Evolutionary conservation across 2,113 vertebrate genomes (phyloP).

Genomic region (Ophthalmolycus amberensis): DNA sequence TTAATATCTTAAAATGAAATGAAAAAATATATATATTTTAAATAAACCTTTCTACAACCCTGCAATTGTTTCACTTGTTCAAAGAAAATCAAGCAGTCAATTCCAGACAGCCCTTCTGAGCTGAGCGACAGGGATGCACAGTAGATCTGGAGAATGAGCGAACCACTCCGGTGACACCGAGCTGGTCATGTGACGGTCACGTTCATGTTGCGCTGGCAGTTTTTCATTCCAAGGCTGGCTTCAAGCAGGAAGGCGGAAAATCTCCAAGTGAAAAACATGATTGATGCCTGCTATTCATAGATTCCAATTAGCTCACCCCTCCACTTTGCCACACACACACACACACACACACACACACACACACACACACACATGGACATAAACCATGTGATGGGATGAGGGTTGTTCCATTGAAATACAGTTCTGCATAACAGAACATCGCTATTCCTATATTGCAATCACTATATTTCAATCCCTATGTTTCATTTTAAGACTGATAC

Average conservation of each 20-base stretch:
- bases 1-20: background rate
- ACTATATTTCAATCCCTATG: background rate
- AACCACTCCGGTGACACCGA: background rate
- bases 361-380: background rate
- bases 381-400: background rate
- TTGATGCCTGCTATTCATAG: constrained; percentile 58
- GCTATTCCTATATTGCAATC: background rate
- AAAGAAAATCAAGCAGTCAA: background rate
- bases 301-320: constrained; percentile 53
- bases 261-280: constrained; percentile 57
- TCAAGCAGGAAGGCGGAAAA: constrained; percentile 54
- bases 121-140: background rate
- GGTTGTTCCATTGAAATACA: background rate
- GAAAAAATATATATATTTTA: background rate
- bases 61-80: background rate
- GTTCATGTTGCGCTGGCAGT: constrained; percentile 37
- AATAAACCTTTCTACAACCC: background rate
- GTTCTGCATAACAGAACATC: background rate
- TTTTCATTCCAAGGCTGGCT: constrained; percentile 51
- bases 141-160: constrained; percentile 6
- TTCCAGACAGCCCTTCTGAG: background rate
- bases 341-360: too few species aligned
- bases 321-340: constrained; percentile 1
- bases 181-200: constrained; percentile 38
- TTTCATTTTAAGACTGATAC: background rate